Evolutionary conservation across 2,888 invertebrate genomes (phyloP), one percentile per base, ranked within the genome.

Genomic region (Euzophera pinguis): DNA sequence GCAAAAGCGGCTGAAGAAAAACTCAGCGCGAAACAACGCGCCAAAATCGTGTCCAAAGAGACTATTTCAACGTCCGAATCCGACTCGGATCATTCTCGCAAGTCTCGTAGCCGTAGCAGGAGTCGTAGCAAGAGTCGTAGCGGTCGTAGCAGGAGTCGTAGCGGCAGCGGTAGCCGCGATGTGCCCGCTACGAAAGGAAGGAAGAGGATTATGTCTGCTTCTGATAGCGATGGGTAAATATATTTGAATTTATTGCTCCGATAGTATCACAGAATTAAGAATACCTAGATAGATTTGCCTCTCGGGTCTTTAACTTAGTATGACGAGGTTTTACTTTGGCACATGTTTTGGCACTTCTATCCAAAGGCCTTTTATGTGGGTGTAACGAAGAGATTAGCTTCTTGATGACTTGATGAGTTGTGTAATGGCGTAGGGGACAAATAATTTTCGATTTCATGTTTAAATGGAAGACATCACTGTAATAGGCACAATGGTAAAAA

Each of bases 11-110:
- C 90, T 14, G 91, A 92, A 52, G 94, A 95, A 63, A 95, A 96
- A 16, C 92, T 96, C 53, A 92, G 95, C 37, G 92, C 94, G 7
- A 97, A 97, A 81, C 97, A 97, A 76, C 95, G 97, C 43, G 92
- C 95, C 60, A 94, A 97, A 71, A 95, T 98, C 74, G 95, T 97
- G 0, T 98, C 98, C 0, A 98, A 98, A 78, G 98, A 96, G 54
- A 97, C 97, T 0, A 98, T 99, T 62, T 98, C 98, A 0, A 97
- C 98, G 0, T 95, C 95, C 57, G 97, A 96, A 71, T 96, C 96
- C 0, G 94, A 93, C 61, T 95, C 95, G 59, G 94, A 94, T 52
- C 84, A 64, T 9, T 71, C 71, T 0, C 67, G 84, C 49, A 83
- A 82, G 67, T 78, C 81, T 29, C 78, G 82, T 51, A 75, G 73